A percentile compares a stretch with the other conserved stretches of the same genome.
phyloP scores from a whole-genome alignment of 2,888 invertebrate species.

The Volucella inanis region DNA sequence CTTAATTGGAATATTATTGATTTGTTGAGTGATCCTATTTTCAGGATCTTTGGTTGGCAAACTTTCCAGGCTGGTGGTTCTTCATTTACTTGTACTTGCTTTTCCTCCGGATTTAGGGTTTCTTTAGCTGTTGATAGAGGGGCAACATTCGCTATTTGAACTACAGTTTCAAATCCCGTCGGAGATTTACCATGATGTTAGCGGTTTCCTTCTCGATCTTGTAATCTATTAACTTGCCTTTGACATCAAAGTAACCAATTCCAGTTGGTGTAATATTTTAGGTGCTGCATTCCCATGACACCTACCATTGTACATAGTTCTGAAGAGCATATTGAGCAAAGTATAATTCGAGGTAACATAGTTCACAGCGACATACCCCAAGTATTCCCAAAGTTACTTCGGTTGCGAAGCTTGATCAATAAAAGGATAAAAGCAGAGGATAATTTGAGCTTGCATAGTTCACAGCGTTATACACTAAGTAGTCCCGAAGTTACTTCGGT shows the following conservation, averaged over 20 bases:
- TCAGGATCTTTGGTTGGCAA: not conserved
- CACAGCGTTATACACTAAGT: too few species aligned
- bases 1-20: conserved; percentile 1
- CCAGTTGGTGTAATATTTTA: conserved; percentile 81
- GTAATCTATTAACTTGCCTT: conserved; percentile 77
- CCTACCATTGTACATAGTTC: conserved; percentile 86
- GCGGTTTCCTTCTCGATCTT: conserved; percentile 76
- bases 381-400: conserved; percentile 77
- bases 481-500: too few species aligned
- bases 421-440: too few species aligned
- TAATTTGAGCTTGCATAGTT: too few species aligned
- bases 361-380: conserved; percentile 83
- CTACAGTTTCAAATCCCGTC: conserved; percentile 78
- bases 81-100: not conserved
- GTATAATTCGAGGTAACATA: conserved; percentile 85
- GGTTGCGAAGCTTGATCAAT: conserved; percentile 77
- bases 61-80: conserved; percentile 6
- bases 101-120: not conserved
- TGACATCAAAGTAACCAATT: conserved; percentile 81
- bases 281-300: conserved; percentile 84
- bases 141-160: conserved; percentile 43
- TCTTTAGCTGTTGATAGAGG: not conserved
- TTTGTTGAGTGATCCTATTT: not conserved
- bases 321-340: conserved; percentile 86
- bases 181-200: conserved; percentile 56